A percentile compares a stretch with the other conserved stretches of the same genome.
Conservation (phyloP, 2,797 vertebrate species). For the Anas capensis region DNA sequence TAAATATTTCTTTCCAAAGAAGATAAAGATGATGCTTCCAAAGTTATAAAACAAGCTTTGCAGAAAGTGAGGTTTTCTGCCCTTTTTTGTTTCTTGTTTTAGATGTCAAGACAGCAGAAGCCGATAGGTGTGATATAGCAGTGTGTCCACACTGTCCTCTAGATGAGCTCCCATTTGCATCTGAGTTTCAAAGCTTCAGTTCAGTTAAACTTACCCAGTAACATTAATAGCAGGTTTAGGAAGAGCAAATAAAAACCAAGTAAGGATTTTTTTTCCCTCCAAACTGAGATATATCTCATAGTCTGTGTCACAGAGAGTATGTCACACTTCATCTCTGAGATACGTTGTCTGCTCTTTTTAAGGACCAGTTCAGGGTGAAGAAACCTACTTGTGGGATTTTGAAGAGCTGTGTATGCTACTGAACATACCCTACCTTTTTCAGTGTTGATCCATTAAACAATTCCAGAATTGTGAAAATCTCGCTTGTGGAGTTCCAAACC, state of each 20-base stretch:
- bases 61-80: not conserved
- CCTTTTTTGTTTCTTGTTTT: not conserved
- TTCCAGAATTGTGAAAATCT: not conserved
- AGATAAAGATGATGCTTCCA: not conserved
- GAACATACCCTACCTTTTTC: not conserved
- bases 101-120: not conserved
- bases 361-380: not conserved
- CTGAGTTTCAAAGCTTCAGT: not conserved
- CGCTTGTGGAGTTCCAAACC: too few species aligned
- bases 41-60: not conserved
- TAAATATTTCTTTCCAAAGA: not conserved
- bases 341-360: not conserved
- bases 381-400: not conserved
- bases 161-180: not conserved
- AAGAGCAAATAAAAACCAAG: not conserved
- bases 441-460: not conserved
- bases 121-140: not conserved
- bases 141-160: not conserved
- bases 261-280: not conserved
- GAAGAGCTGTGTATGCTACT: not conserved
- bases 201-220: not conserved
- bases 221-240: not conserved
- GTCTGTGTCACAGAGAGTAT: not conserved
- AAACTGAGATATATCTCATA: not conserved
- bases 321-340: not conserved